Evolutionary conservation across 2,888 invertebrate species (phyloP), one percentile per base, ranked within the genome.

Genomic region (Hesperia comma): DNA sequence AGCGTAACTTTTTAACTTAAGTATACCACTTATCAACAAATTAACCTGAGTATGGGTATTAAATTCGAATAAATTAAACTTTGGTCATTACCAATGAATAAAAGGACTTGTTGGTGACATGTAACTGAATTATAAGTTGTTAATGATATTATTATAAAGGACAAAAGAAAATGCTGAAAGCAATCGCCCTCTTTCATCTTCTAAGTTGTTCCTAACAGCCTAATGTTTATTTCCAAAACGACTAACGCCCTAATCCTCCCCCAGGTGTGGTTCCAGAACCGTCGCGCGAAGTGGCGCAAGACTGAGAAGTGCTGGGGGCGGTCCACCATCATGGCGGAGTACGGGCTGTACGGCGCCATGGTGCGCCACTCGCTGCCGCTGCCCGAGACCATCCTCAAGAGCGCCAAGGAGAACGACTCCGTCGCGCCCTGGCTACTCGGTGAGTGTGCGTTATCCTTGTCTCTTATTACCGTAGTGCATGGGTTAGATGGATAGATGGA

Each of bases 281-380:
- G 99, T 32, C 95, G 99, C 54, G 99, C 99, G 80, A 99, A 99
- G 87, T 99, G 99, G 99, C 96, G 99, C 71, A 99, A 99, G 91
- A 99, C 99, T 63, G 99, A 99, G 93, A 99, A 99, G 87, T 99
- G 99, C 77, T 99, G 99, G 99, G 99, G 99, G 57, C 95, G 98
- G 79, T 98, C 98, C 84, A 99, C 99, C 77, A 99, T 99, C 84
- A 99, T 99, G 99, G 99, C 99, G 74, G 99, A 99, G 92, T 99
- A 99, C 86, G 99, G 99, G 2, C 94, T 99, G 61, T 99, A 99
- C 90, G 99, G 99, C 0, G 99, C 99, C 75, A 99, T 99, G 99
- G 99, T 99, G 74, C 95, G 99, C 72, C 99, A 99, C 92, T 99
- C 99, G 57, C 94, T 99, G 73, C 99, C 99, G 0, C 95, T 99